A percentile compares a stretch with the other conserved stretches of the same genome.
phyloP scores from a whole-genome alignment of 2,113 vertebrate genomes.

The Psilopsiagon aurifrons region DNA sequence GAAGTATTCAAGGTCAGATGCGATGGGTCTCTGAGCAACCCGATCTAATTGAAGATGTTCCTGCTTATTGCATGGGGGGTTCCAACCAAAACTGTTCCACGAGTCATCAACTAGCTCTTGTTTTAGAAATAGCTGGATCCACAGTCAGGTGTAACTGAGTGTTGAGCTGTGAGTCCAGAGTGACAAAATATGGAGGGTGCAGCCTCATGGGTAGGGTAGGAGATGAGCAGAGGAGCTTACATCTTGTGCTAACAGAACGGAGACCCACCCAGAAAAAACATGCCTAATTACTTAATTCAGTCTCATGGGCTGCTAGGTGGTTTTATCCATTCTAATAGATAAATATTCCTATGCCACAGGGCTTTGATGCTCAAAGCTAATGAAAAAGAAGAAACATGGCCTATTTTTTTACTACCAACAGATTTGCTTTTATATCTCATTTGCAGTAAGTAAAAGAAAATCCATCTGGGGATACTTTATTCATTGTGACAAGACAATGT shows the following conservation, averaged over 20 bases:
- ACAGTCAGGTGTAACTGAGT: not conserved
- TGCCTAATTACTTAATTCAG: not conserved
- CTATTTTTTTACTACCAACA: not conserved
- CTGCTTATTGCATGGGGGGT: not conserved
- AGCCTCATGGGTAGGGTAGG: not conserved
- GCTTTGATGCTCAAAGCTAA: conserved; percentile 19
- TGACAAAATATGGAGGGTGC: not conserved
- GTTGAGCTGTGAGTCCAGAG: not conserved
- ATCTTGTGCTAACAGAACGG: not conserved
- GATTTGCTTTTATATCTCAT: not conserved
- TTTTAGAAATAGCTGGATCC: not conserved
- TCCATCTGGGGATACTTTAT: not conserved
- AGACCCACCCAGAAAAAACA: not conserved
- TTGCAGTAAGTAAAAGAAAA: not conserved
- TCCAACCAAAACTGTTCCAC: not conserved
- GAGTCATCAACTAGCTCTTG: not conserved
- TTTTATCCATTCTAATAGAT: not conserved
- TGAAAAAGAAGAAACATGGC: not conserved
- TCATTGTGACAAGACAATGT: not conserved
- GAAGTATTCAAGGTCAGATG: not conserved
- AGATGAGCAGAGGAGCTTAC: not conserved
- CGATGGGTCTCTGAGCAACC: not conserved
- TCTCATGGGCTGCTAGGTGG: not conserved
- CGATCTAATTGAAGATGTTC: not conserved
- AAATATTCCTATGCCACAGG: not conserved